Percentiles rank a stretch among this genome's conserved stretches.
Evolutionary conservation across 2,888 invertebrate genomes (phyloP).

Genomic region (Dorcus parallelipipedus): DNA sequence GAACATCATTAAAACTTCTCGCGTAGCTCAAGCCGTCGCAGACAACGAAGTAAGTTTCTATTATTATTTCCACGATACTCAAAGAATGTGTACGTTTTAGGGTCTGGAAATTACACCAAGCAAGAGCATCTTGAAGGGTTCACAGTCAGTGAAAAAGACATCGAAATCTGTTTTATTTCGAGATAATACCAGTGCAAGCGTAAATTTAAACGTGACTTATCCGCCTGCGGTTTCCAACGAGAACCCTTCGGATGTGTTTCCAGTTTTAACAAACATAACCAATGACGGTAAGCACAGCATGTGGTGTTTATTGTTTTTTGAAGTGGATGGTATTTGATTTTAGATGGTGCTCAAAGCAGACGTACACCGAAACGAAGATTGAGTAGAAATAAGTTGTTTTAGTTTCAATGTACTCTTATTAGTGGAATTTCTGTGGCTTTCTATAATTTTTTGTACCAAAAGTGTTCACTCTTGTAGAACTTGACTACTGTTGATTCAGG

Average conservation of each 20-base stretch:
- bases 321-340: background rate
- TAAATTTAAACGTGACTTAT: background rate
- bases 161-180: slow-evolving; percentile 18
- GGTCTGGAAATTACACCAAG: slow-evolving; percentile 6
- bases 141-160: slow-evolving; percentile 6
- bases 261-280: too few species aligned
- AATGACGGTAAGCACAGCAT: background rate
- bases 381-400: background rate
- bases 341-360: background rate
- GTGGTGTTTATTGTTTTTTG: background rate
- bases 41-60: slow-evolving; percentile 8
- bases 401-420: background rate
- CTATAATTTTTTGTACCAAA: too few species aligned
- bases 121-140: slow-evolving; percentile 16
- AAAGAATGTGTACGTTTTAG: slow-evolving; percentile 1
- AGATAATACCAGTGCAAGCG: background rate
- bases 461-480: too few species aligned
- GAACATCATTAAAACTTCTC: slow-evolving; percentile 34
- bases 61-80: background rate
- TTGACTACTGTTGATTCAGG: too few species aligned
- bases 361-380: background rate
- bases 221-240: background rate
- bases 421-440: too few species aligned
- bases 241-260: too few species aligned
- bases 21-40: slow-evolving; percentile 27